Conservation (phyloP, 2,797 vertebrate species). For the Dendrocincla fuliginosa region DNA sequence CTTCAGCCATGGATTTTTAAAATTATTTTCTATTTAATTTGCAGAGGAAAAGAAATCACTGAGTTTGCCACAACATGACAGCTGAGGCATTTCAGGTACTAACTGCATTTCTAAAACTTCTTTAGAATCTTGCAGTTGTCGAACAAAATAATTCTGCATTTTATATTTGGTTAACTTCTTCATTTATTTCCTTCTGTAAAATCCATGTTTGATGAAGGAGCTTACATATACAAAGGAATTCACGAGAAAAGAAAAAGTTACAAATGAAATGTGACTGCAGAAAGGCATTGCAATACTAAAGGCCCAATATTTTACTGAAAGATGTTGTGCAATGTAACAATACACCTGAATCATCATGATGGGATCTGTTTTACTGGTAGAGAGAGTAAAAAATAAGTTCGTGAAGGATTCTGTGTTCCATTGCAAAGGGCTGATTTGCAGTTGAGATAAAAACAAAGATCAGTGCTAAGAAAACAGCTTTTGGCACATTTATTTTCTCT, state of each 20-base stretch:
- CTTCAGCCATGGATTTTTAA: not conserved
- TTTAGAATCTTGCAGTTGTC: not conserved
- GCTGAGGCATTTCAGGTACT: constrained; percentile 26
- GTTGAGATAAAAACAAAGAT: constrained; percentile 63
- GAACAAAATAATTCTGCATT: not conserved
- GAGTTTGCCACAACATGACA: constrained; percentile 44
- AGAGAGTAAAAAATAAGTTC: constrained; percentile 42
- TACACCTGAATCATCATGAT: not conserved
- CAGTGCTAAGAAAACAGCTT: constrained; percentile 59
- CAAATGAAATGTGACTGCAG: not conserved
- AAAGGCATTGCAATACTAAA: not conserved
- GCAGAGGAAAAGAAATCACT: constrained; percentile 9
- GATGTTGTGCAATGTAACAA: not conserved
- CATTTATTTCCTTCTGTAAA: not conserved
- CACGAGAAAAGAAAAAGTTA: not conserved
- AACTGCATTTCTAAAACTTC: not conserved
- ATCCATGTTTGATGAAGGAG: not conserved
- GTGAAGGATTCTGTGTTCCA: constrained; percentile 35
- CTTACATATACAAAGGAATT: not conserved
- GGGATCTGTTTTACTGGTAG: not conserved
- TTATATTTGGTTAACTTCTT: not conserved
- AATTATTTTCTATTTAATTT: constrained; percentile 36
- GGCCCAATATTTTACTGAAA: not conserved
- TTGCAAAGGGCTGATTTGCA: constrained; percentile 54
- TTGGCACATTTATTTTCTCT: constrained; percentile 52